Conservation (phyloP, 2,888 invertebrate genomes). For the Cantharis rufa region DNA sequence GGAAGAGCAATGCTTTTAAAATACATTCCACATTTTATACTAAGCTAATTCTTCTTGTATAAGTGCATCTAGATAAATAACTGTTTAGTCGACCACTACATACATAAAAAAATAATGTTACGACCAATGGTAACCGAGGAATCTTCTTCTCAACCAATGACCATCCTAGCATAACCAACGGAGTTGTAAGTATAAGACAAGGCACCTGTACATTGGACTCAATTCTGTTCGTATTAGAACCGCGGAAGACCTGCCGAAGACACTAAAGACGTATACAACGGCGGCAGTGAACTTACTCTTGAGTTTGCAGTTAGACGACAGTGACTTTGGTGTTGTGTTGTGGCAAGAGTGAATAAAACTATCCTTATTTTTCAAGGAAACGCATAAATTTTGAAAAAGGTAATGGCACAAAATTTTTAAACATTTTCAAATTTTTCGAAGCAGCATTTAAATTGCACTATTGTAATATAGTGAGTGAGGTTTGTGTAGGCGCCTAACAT, state of each 20-base stretch:
- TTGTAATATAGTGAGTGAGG: not conserved
- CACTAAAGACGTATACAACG: slow-evolving; percentile 31
- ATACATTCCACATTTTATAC: slow-evolving; percentile 19
- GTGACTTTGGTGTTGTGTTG: slow-evolving; percentile 43
- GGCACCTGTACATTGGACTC: slow-evolving; percentile 51
- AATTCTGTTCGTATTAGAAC: slow-evolving; percentile 48
- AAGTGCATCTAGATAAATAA: slow-evolving; percentile 43
- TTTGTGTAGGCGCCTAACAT: not conserved
- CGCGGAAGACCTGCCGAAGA: slow-evolving; percentile 42
- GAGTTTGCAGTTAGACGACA: slow-evolving; percentile 35
- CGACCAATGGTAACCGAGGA: slow-evolving; percentile 45
- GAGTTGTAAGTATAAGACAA: slow-evolving; percentile 50
- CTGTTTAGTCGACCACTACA: slow-evolving; percentile 43
- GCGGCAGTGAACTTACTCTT: slow-evolving; percentile 42
- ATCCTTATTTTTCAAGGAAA: slow-evolving; percentile 27
- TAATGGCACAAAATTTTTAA: not conserved
- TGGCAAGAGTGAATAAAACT: slow-evolving; percentile 42
- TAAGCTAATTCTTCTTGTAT: slow-evolving; percentile 18
- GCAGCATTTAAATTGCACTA: not conserved
- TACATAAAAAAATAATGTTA: slow-evolving; percentile 43
- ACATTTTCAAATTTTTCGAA: too few relatives aligned
- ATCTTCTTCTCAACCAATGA: slow-evolving; percentile 49
- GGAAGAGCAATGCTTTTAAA: not conserved
- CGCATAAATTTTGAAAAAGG: slow-evolving; percentile 18
- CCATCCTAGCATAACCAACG: slow-evolving; percentile 45